Evolutionary conservation across 2,113 vertebrate species (phyloP), one percentile per base, ranked within the genome.

Genomic region (western clawed frog (Xenopus tropicalis)): DNA sequence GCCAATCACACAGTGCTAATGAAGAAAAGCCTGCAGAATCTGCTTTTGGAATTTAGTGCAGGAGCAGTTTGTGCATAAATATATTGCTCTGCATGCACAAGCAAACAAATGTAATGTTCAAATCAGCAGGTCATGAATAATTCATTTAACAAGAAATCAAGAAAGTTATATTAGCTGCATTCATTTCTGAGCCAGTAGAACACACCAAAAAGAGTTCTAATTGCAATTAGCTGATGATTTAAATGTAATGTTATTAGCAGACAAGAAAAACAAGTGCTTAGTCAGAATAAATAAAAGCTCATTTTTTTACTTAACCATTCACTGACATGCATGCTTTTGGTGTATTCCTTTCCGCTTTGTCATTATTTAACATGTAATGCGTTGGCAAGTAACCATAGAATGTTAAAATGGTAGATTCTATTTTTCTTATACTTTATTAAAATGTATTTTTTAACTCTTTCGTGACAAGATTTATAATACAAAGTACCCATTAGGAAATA

Each of bases 131-230:
- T 69, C 72, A 75, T 75, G 72, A 75, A 75, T 75, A 62, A 75
- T 75, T 75, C 72, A 75, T 75, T 69, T 75, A 69, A 69, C 66
- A 75, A 75, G 72, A 75, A 75, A 75, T 75, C 72, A 75, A 67
- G 57, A 68, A 75, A 75, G 72, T 75, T 75, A 75, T 61, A 75
- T 75, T 75, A 75, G 72, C 66, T 68, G 66, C 72, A 69, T 69
- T 75, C 72, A 75, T 75, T 69, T 69, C 65, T 42, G 44, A 75
- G 72, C 66, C 72, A 69, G 65, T 14, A 63, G 72, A 75, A 69
- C 72, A 69, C 72, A 75, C 65, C 43, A 75, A 69, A 69, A 75
- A 75, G 72, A 68, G 57, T 75, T 69, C 72, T 75, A 75, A 75
- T 75, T 75, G 72, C 72, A 75, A 75, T 75, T 75, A 75, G 66